Evolutionary conservation across 2,888 invertebrate genomes (phyloP).

Genomic region (Diarsia dahlii): DNA sequence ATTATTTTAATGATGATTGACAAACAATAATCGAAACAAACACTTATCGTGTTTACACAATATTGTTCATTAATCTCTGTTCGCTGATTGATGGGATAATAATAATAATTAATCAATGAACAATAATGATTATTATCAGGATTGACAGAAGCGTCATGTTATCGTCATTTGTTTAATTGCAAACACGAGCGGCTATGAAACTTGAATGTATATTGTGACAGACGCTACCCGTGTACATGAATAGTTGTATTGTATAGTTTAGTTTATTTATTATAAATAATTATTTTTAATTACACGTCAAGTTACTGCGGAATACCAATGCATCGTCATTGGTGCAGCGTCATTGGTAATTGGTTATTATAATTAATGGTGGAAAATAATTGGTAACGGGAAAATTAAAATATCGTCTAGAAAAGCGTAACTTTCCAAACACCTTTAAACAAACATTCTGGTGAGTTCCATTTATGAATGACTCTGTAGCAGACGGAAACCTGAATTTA

Average conservation of each 20-base stretch:
- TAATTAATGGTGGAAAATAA: no score
- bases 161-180: slow-evolving; percentile 8
- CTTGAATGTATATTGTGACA: neutral
- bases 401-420: no score
- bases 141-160: neutral
- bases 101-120: neutral
- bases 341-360: neutral
- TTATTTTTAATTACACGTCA: no score
- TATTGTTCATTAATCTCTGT: slow-evolving; percentile 12
- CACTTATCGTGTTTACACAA: slow-evolving; percentile 6
- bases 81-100: slow-evolving; percentile 10
- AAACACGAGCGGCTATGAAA: neutral
- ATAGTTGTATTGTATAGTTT: neutral
- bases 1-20: slow-evolving; percentile 34
- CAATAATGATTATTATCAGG: neutral
- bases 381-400: no score
- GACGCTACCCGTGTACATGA: neutral
- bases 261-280: no score
- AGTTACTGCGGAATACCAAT: no score
- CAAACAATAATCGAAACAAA: slow-evolving; percentile 18
- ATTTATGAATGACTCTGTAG: no score
- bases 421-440: no score
- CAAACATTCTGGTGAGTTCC: no score
- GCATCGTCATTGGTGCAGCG: neutral
- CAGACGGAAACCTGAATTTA: no score